These are phyloP conservation scores for Cataglyphis albicans DNA, from an alignment of 2,888 invertebrate species.

Conservation along the genomic window DNA sequence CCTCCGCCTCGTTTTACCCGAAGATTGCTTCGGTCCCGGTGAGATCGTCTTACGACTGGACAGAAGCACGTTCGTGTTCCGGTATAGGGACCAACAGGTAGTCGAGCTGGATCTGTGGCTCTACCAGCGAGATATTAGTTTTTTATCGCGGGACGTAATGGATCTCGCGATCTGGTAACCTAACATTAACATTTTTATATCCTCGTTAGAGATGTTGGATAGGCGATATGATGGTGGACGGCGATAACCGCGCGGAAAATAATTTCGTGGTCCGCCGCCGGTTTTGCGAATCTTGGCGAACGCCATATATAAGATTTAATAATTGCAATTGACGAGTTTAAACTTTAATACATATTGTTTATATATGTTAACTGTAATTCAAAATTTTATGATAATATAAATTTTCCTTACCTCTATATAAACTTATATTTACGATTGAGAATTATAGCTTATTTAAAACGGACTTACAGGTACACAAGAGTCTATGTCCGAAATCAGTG, in stretches of 20 bases:
- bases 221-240: not conserved
- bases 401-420: not conserved
- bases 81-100: slow-evolving; percentile 47
- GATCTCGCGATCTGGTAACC: slow-evolving; percentile 53
- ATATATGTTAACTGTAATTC: not conserved
- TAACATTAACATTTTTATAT: slow-evolving; percentile 55
- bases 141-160: slow-evolving; percentile 58
- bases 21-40: slow-evolving; percentile 45
- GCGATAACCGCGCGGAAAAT: slow-evolving; percentile 36
- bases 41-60: slow-evolving; percentile 55
- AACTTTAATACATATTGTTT: slow-evolving; percentile 2
- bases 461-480: not conserved
- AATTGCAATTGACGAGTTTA: not conserved
- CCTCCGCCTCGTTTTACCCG: slow-evolving; percentile 1
- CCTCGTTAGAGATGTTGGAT: slow-evolving; percentile 36
- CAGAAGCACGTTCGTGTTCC: slow-evolving; percentile 20
- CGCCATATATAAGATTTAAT: not conserved
- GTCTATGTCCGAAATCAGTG: slow-evolving; percentile 70
- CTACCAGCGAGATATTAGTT: slow-evolving; percentile 54
- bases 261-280: slow-evolving; percentile 24
- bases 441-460: not conserved
- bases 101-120: slow-evolving; percentile 41
- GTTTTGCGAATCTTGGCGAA: slow-evolving; percentile 7
- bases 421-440: not conserved
- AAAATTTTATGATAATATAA: not conserved